A percentile compares a stretch with the other conserved stretches of the same genome.
These are phyloP conservation scores for Petrocephalus zakoni DNA, from an alignment of 2,113 vertebrate genomes.

Conservation along the genomic window DNA sequence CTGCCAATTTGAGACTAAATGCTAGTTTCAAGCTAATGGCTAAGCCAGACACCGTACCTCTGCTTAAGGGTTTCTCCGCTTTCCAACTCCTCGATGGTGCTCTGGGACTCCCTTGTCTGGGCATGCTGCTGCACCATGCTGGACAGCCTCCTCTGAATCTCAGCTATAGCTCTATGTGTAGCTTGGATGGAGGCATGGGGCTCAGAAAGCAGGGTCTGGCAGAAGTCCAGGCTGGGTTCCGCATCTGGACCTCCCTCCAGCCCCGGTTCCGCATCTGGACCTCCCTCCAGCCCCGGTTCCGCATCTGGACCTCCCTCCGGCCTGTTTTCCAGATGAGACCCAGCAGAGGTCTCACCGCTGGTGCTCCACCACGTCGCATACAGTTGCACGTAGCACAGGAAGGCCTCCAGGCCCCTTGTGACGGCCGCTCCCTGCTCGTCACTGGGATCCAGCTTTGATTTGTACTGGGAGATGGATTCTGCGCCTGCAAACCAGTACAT, in stretches of 20 bases:
- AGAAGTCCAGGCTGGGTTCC: slow-evolving; percentile 17
- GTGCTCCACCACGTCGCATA: slow-evolving; percentile 81
- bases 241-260: background rate
- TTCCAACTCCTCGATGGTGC: slow-evolving; percentile 30
- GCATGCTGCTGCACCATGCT: slow-evolving; percentile 75
- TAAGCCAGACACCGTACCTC: background rate
- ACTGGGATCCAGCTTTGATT: slow-evolving; percentile 43
- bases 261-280: background rate
- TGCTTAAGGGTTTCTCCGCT: background rate
- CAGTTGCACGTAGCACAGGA: slow-evolving; percentile 67
- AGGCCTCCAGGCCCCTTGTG: slow-evolving; percentile 69
- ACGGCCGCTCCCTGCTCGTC: slow-evolving; percentile 52
- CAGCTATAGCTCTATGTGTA: slow-evolving; percentile 56
- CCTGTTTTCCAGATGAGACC: background rate
- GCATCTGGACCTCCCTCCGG: background rate
- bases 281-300: background rate
- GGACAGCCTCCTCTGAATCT: slow-evolving; percentile 69
- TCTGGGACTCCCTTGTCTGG: slow-evolving; percentile 42
- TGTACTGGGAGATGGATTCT: slow-evolving; percentile 44
- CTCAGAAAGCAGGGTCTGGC: slow-evolving; percentile 69
- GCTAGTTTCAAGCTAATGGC: background rate
- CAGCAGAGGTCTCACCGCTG: background rate
- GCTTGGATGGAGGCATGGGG: slow-evolving; percentile 69
- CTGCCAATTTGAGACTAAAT: background rate
- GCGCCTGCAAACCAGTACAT: slow-evolving; percentile 38